phyloP scores from a whole-genome alignment of 1,140 invertebrate species.

The Heliconius hermathena region DNA sequence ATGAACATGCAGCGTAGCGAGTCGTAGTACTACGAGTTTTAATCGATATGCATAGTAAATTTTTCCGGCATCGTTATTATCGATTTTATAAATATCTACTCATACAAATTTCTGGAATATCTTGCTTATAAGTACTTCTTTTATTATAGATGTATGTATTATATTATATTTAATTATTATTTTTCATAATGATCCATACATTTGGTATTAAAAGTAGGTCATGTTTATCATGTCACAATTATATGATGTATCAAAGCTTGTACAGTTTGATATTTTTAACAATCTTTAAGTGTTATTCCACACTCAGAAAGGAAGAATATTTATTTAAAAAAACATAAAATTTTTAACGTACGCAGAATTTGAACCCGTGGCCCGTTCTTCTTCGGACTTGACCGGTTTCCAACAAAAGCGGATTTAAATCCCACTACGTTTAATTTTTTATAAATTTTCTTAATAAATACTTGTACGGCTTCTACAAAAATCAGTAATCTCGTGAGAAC shows the following conservation, averaged over 20 bases:
- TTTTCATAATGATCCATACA: background rate
- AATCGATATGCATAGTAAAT: background rate
- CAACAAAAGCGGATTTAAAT: no score
- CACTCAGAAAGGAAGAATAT: no score
- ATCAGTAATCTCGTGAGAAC: no score
- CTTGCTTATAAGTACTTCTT: background rate
- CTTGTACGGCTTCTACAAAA: background rate
- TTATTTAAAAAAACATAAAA: no score
- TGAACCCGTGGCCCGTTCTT: no score
- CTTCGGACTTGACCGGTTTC: no score
- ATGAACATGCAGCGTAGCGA: background rate
- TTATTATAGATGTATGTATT: background rate
- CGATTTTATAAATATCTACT: conserved; percentile 1
- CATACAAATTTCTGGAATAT: background rate
- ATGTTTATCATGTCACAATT: background rate
- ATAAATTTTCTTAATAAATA: no score
- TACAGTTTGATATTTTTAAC: no score
- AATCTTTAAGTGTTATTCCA: no score
- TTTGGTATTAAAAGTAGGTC: background rate
- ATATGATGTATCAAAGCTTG: background rate
- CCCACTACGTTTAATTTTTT: no score
- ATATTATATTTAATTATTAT: background rate
- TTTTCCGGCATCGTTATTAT: background rate
- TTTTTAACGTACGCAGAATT: no score
- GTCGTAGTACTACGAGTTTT: conserved; percentile 5